Evolutionary conservation across 2,888 invertebrate species (phyloP), one percentile per base, ranked within the genome.

Genomic region (Diaprepes abbreviatus): DNA sequence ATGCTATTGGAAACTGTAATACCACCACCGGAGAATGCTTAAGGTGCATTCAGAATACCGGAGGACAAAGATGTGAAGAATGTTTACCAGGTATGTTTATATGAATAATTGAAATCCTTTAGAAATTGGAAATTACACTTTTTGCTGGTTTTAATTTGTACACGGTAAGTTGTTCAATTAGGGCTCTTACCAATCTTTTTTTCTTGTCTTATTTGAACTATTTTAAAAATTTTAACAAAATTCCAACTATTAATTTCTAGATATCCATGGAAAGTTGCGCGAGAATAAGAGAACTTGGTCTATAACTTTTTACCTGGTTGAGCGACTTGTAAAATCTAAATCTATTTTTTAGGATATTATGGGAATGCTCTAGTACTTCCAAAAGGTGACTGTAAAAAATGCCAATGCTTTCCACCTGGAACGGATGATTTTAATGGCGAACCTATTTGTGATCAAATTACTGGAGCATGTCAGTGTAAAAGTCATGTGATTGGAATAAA

Each of bases 1-100:
- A 99, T 82, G 97, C 96, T 1, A 96, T 99, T 6, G 96, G 96
- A 43, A 99, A 98, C 85, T 99, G 99, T 83, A 94, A 99, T 84
- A 89, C 96, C n/a, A 93, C 93, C 0, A 94, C 93, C 3, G 98
- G 98, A 14, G 94, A 96, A 80, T 99, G 99, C 85, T 86, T 96
- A 45, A 98, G 98, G 84, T 99, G 99, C 84, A 95, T 98, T 74
- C 94, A 96, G 84, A 96, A 96, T 79, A 98, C 98, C 0, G 95
- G 92, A 40, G 98, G 98, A 0, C 87, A 89, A 40, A 91, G 93
- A 80, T 99, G 98, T 82, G 97, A 98, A 75, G 91, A 92, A 78
- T 98, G 98, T 85, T 86, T 96, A 75, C 90, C 93, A 70, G 97
- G 97, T 88, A 85, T 76, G 65, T 62, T n/a, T n/a, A n/a, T n/a